These are phyloP conservation scores for Prunella himalayana DNA, from an alignment of 2,113 vertebrate species.

Conservation along the genomic window DNA sequence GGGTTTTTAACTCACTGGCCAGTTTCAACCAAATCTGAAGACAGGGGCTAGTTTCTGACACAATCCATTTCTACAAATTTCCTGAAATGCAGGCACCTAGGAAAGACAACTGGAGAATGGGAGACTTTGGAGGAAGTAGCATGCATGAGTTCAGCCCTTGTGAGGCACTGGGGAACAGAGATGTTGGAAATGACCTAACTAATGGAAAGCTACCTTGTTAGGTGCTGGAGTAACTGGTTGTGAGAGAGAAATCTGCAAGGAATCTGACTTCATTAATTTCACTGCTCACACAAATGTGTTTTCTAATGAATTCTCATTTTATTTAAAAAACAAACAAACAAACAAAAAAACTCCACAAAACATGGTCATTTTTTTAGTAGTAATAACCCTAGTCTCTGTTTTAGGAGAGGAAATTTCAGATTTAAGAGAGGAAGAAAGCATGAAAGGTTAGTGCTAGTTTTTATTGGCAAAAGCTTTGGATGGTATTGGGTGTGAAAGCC, in stretches of 20 bases:
- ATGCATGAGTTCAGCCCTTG: neutral
- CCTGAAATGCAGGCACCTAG: neutral
- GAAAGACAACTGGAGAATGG: neutral
- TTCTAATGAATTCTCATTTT: neutral
- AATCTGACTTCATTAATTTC: neutral
- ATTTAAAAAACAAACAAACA: neutral
- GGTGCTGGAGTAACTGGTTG: neutral
- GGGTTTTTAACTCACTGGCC: neutral
- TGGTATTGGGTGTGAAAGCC: neutral
- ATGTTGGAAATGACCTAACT: neutral
- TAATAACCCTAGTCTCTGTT: neutral
- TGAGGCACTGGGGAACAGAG: neutral
- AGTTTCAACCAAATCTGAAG: neutral
- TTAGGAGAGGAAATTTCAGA: neutral
- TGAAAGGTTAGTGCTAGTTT: neutral
- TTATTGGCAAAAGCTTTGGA: neutral
- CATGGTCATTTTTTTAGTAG: neutral
- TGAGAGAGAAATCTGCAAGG: neutral
- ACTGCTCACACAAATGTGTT: neutral
- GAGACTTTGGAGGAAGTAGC: neutral
- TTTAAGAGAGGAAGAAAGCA: neutral
- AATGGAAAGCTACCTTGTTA: neutral
- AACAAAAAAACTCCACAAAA: neutral
- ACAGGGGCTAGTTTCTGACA: neutral
- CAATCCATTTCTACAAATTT: rapidly evolving